Evolutionary conservation across 2,888 invertebrate species (phyloP), one percentile per base, ranked within the genome.

Genomic region (Eupeodes luniger): DNA sequence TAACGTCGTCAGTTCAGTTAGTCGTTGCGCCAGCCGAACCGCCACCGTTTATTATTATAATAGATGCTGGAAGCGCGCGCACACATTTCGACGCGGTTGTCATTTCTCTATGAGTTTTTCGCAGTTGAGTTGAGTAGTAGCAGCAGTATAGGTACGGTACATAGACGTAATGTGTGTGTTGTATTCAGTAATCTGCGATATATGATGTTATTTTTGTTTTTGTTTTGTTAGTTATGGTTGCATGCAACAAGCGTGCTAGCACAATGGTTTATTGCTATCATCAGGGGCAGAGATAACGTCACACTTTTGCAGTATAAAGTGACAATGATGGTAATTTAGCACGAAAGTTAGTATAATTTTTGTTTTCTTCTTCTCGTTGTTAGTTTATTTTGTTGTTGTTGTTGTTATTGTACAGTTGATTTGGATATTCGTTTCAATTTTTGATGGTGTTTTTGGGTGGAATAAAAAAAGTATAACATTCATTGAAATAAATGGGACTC

Each of bases 261-360:
- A 69, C 75, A 77, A 88, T 88, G 85, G 88, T 88, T 88, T 88
- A 88, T 88, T 74, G 81, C 85, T 78, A 85, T 85, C 85, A 88
- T 88, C 88, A 81, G 88, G 78, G 78, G 75, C 81, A 69, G 70
- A 69, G 88, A 88, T 88, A 88, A 85, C 85, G 85, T 88, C 85
- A 81, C 59, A 80, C 77, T 85, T 74, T 81, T 78, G 57, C 74
- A 55, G 69, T 74, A 88, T 75, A 88, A 88, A 85, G 88, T 85
- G 85, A 88, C 88, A 88, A 88, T 88, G 88, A 88, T 78, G 75
- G 88, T 88, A 85, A 88, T 85, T 88, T 85, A 88, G 75, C 88
- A 88, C 85, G 81, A 81, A 67, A 87, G 44, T 72, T 70, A 55
- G 12, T 70, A 36, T 70, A 70, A 55, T 70, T 70, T 70, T 27